A percentile compares a stretch with the other conserved stretches of the same genome.
These are phyloP conservation scores for Mesocentrotus franciscanus DNA, from an alignment of 53 echinoderm and acorn worm species.

Conservation along the genomic window DNA sequence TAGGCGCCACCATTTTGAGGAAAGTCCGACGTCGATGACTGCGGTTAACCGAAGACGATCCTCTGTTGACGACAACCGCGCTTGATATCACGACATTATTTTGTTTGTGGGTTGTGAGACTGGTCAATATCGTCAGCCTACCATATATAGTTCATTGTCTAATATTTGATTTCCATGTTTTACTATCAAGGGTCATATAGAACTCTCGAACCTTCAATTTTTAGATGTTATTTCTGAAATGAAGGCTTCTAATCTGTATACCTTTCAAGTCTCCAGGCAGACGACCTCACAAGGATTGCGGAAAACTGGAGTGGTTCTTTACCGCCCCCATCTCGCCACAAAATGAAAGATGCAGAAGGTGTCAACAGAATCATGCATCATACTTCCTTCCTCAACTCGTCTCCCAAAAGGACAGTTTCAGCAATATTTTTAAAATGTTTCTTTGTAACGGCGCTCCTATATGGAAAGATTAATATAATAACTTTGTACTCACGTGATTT, in stretches of 20 bases:
- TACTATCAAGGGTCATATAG: background rate
- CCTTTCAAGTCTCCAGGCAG: background rate
- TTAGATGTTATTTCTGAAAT: background rate
- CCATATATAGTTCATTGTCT: background rate
- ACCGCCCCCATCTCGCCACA: conserved; percentile 8
- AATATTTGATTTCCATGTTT: background rate
- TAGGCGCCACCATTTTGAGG: background rate
- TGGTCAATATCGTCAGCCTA: background rate
- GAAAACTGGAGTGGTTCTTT: conserved; percentile 16
- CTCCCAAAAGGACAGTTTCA: background rate
- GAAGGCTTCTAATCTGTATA: background rate
- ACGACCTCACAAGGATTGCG: background rate
- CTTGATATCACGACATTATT: background rate
- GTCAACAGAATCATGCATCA: background rate
- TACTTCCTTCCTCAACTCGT: background rate
- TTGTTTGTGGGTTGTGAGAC: background rate
- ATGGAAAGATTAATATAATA: too few relatives aligned
- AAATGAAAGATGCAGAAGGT: background rate
- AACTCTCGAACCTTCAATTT: background rate
- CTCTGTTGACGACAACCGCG: background rate
- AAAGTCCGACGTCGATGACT: background rate
- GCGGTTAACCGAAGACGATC: background rate
- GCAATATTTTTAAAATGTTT: background rate
- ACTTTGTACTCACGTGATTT: too few relatives aligned
- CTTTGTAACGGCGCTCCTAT: too few relatives aligned